These are phyloP conservation scores for Stenurella melanura DNA, from an alignment of 2,888 invertebrate species.

Conservation along the genomic window DNA sequence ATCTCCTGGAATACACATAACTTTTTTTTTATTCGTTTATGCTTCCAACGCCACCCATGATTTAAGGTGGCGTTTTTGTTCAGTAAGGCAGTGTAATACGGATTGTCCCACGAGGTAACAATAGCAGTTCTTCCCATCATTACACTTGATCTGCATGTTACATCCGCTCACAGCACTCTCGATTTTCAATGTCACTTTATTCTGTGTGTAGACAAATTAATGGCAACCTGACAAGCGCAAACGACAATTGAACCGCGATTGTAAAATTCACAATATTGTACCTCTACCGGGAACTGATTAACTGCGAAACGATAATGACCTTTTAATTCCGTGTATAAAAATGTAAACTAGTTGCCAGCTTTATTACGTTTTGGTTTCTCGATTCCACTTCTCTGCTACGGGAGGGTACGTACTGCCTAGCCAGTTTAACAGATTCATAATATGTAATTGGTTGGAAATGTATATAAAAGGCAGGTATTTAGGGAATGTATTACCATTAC, in stretches of 20 bases:
- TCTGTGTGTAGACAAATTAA: conserved; percentile 63
- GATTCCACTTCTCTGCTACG: background rate
- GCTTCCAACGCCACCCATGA: conserved; percentile 69
- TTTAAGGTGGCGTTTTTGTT: conserved; percentile 70
- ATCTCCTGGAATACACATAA: conserved; percentile 60
- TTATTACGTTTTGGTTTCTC: background rate
- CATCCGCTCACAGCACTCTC: conserved; percentile 72
- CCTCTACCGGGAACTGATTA: conserved; percentile 51
- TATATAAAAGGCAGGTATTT: too few relatives aligned
- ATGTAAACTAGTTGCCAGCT: conserved; percentile 1
- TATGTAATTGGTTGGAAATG: too few relatives aligned
- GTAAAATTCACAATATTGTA: conserved; percentile 55
- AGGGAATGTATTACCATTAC: too few relatives aligned
- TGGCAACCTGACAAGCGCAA: conserved; percentile 57
- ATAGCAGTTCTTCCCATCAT: conserved; percentile 73
- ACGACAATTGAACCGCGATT: conserved; percentile 55
- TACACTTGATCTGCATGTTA: conserved; percentile 74
- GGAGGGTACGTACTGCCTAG: background rate
- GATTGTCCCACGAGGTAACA: conserved; percentile 72
- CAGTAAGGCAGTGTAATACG: conserved; percentile 73
- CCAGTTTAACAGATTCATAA: too few relatives aligned
- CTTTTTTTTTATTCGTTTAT: conserved; percentile 63
- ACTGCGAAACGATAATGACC: background rate
- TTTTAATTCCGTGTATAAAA: conserved; percentile 14
- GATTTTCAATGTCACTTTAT: conserved; percentile 72